phyloP scores from a whole-genome alignment of 2,797 vertebrate genomes.

The Lepilemur septentrionalis region DNA sequence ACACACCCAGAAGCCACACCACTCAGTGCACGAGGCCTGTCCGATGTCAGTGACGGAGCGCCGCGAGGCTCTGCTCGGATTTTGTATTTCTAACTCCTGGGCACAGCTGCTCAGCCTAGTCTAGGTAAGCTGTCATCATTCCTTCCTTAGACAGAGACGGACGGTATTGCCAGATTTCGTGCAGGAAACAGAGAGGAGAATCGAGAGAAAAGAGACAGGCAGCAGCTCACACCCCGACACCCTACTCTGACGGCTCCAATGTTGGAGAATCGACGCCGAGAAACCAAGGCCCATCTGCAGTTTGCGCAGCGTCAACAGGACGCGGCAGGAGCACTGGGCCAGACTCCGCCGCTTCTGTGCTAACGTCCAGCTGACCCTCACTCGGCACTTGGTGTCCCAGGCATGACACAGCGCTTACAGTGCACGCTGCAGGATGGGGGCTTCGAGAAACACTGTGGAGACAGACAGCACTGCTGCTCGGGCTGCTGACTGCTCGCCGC shows the following conservation, averaged over 20 bases:
- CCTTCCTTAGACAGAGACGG: neutral
- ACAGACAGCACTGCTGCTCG: neutral
- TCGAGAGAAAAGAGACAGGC: neutral
- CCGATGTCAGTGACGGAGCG: too few species aligned
- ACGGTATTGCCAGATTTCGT: neutral
- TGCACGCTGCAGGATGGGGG: neutral
- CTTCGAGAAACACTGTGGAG: neutral
- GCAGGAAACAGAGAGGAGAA: too few species aligned
- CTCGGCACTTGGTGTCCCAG: neutral
- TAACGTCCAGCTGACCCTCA: neutral
- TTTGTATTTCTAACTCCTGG: neutral
- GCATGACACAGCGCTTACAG: neutral
- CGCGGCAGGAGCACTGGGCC: too few species aligned
- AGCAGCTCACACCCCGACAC: neutral
- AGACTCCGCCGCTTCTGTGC: neutral
- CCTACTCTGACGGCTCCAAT: neutral
- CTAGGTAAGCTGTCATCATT: too few species aligned
- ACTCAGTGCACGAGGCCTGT: too few species aligned
- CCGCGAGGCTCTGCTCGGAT: neutral
- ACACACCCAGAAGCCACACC: neutral
- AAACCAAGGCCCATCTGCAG: neutral
- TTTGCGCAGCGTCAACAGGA: neutral
- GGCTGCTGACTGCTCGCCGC: neutral
- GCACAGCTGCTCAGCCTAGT: neutral
- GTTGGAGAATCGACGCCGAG: neutral